Percentiles rank a stretch among this genome's conserved stretches.
Conservation (phyloP, 2,888 invertebrate genomes). For the Mycalesis mineus region DNA sequence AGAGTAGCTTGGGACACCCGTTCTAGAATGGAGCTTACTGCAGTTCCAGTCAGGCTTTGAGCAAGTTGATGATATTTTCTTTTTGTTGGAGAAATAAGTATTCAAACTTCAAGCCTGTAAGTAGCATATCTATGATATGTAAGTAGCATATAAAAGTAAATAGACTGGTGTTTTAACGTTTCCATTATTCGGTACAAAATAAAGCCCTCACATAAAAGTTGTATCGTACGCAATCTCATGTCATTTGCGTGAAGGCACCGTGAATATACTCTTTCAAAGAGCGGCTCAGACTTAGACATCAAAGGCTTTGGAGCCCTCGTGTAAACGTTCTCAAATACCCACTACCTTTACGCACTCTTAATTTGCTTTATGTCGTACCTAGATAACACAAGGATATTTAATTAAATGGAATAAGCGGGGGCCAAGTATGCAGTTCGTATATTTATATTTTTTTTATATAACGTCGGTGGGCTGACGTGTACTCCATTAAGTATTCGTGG, state of each 20-base stretch:
- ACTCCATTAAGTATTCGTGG: background rate
- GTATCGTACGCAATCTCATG: conserved; percentile 1
- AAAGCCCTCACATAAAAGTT: conserved; percentile 1
- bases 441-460: conserved; percentile 15
- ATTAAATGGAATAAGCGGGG: conserved; percentile 27
- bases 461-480: conserved; percentile 21
- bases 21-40: too few species aligned
- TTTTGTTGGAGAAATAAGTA: too few species aligned
- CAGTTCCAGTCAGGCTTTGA: too few species aligned
- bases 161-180: too few species aligned
- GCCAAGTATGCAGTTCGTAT: conserved; percentile 18
- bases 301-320: conserved; percentile 20
- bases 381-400: conserved; percentile 24
- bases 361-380: conserved; percentile 26
- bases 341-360: conserved; percentile 25
- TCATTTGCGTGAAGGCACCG: conserved; percentile 4
- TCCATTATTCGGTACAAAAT: background rate
- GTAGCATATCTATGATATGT: too few species aligned
- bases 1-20: too few species aligned
- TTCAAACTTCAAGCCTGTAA: too few species aligned
- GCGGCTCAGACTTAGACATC: conserved; percentile 18
- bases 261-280: conserved; percentile 20
- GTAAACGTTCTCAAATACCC: conserved; percentile 23
- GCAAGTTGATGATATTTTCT: too few species aligned
- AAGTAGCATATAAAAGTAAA: too few species aligned